Evolutionary conservation across 2,888 invertebrate genomes (phyloP).

Genomic region (Scrobipalpa atriplicella): DNA sequence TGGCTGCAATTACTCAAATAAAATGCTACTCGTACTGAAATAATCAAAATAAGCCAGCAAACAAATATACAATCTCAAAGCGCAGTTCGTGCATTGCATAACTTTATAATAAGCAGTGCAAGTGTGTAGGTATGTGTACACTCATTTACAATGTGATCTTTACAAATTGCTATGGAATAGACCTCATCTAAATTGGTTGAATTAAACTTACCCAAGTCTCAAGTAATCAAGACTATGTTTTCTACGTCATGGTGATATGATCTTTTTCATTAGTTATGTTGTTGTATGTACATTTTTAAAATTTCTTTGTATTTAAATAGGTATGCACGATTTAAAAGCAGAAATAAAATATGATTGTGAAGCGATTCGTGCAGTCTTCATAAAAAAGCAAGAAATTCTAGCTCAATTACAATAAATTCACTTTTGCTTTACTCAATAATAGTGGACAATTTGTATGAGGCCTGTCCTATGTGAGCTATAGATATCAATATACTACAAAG

Average conservation of each 20-base stretch:
- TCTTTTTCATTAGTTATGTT: too few species aligned
- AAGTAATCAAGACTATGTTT: too few species aligned
- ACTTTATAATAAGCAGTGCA: constrained; percentile 78
- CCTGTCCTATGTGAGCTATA: constrained; percentile 16
- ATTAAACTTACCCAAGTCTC: too few species aligned
- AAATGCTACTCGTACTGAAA: constrained; percentile 37
- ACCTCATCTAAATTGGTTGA: not conserved
- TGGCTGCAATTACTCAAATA: not conserved
- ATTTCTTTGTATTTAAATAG: too few species aligned
- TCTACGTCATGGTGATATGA: too few species aligned
- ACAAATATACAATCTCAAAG: constrained; percentile 61
- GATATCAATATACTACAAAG: constrained; percentile 32
- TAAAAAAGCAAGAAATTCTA: too few species aligned
- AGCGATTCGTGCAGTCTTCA: too few species aligned
- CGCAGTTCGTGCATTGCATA: constrained; percentile 76
- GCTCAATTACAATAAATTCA: too few species aligned
- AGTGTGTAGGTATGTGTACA: constrained; percentile 62
- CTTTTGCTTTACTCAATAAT: too few species aligned
- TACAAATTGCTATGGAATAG: constrained; percentile 5
- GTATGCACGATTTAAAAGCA: too few species aligned
- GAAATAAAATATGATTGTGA: too few species aligned
- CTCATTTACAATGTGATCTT: constrained; percentile 49
- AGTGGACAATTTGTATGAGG: not conserved
- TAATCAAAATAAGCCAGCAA: constrained; percentile 71
- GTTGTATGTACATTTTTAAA: too few species aligned